A percentile compares a stretch with the other conserved stretches of the same genome.
These are phyloP conservation scores for Flexamia atlantica DNA, from an alignment of 2,888 invertebrate species.

Conservation along the genomic window DNA sequence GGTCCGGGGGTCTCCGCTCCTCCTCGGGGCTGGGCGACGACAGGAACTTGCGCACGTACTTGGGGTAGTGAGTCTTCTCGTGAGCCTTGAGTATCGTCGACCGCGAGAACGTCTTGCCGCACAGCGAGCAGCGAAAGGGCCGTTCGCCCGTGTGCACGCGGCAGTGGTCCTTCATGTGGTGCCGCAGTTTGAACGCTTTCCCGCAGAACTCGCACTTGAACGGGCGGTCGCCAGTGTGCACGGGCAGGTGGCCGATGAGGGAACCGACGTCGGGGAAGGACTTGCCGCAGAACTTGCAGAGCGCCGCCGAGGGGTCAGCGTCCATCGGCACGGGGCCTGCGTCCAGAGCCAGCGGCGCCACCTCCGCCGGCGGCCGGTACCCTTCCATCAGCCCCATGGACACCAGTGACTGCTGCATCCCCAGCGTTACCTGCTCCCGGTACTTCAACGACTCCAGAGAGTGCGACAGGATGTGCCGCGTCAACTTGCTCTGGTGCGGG, in stretches of 20 bases:
- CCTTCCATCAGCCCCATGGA: slow-evolving; percentile 73
- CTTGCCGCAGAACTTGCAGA: slow-evolving; percentile 96
- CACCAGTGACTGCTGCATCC: slow-evolving; percentile 75
- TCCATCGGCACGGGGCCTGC: slow-evolving; percentile 80
- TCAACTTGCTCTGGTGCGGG: slow-evolving; percentile 94
- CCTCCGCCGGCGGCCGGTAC: slow-evolving; percentile 67
- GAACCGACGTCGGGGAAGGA: slow-evolving; percentile 94
- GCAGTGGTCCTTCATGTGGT: slow-evolving; percentile 97
- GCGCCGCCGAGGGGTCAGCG: slow-evolving; percentile 79
- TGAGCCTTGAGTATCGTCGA: slow-evolving; percentile 95
- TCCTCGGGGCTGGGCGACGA: slow-evolving; percentile 83
- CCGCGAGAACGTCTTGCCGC: slow-evolving; percentile 94
- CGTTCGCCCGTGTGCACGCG: slow-evolving; percentile 95
- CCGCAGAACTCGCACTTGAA: slow-evolving; percentile 97
- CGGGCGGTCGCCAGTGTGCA: slow-evolving; percentile 93
- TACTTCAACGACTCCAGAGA: slow-evolving; percentile 90
- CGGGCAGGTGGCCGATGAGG: slow-evolving; percentile 91
- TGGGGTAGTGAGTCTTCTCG: slow-evolving; percentile 95
- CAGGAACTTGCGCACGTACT: slow-evolving; percentile 93
- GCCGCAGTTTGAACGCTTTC: slow-evolving; percentile 94
- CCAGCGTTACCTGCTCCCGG: slow-evolving; percentile 83
- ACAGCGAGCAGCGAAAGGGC: slow-evolving; percentile 92
- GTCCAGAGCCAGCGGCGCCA: slow-evolving; percentile 77
- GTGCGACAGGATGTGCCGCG: slow-evolving; percentile 92
- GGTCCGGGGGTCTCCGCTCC: slow-evolving; percentile 76